Evolutionary conservation across 1,140 invertebrate species (phyloP), one percentile per base, ranked within the genome.

Genomic region (Xylocopa sonorina): DNA sequence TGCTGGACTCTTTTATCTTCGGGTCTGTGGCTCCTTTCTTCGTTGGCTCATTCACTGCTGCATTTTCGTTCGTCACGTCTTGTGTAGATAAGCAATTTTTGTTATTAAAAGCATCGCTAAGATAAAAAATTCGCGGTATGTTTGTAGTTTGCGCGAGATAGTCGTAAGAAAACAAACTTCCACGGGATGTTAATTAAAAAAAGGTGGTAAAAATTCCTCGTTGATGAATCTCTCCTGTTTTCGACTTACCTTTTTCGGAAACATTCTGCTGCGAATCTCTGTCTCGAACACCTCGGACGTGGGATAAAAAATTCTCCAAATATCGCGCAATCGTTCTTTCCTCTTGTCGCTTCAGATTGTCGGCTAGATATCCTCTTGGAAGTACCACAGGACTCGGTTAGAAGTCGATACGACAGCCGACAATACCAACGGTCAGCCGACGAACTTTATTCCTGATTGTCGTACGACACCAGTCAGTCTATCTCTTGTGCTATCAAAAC

Each of bases 341-440:
- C 3, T 50, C 51, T 71, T 78, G 66, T 32, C 29, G 75, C 75
- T 71, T 78, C 75, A 78, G 75, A 71, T 78, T 78, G 75, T 43
- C 27, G 67, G 43, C 16, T 78, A 46, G 67, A 43, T 58, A 10
- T 32, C 71, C 51, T 32, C 66, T 51, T 60, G 66, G 53, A 24
- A 21, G 43, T 71, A 78, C 29, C 53, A 41, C 29, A 55, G 48
- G 7, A 68, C 41, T 62, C 29, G 41, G 16, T 21, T 18, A 4
- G 48, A 27, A 48, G 27, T 34, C 48, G 66, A 5, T 14, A 5
- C 48, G n/a, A 10, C 12, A 10, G 34, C 18, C 32, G 62, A 51
- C 64, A 34, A 50, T 18, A 34, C 10, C 18, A 21, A 29, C 10
- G 27, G 27, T 12, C 32, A 50, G 12, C 21, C 24, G 72, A 41